Evolutionary conservation across 37 sponge, comb jelly and placozoan species (phyloP), one percentile per base, ranked within the genome.

Genomic region (Tethya wilhelma): DNA sequence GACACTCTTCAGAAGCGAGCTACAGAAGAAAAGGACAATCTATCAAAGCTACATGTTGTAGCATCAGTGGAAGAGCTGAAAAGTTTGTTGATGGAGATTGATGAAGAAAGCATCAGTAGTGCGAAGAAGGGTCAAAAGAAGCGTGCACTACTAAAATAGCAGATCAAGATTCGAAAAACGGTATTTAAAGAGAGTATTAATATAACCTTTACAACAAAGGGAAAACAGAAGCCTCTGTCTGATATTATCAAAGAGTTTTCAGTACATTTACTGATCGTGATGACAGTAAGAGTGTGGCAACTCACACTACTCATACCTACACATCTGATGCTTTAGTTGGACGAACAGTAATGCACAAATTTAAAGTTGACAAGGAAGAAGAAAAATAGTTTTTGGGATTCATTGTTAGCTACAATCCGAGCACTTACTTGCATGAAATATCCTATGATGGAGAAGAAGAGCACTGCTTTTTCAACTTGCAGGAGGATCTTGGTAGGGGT

Each of bases 11-110:
- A 36, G 37, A 66, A 69, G 53, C 28, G 69, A 57, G 46, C 40
- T 12, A 38, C 29, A 31, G 53, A 73, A 46, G 67, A 82, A 62
- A 73, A 60, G 56, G 74, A 42, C 30, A 43, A 26, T 64, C 56
- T 82, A 25, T 72, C 74, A 60, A 82, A 64, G 44, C 12, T 77
- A 73, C 63, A 58, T 73, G 38, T 72, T 49, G 64, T 72, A 60
- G 46, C 56, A 42, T 44, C 83, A 59, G 23, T 26, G n/a, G 67
- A 82, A 44, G 83, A 82, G 63, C 67, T 82, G 73, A 82, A 60
- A 45, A 23, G 37, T 59, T 44, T 38, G 28, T 44, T 82, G 22
- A 40, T 40, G 45, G 83, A 72, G 32, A 82, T 82, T 73, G 83
- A 82, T 45, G 67, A 73, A 70, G 67, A 82, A 62, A 73, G 74